Percentiles rank a stretch among this genome's conserved stretches.
These are phyloP conservation scores for Pterostichus madidus DNA, from an alignment of 2,888 invertebrate genomes.

Conservation along the genomic window DNA sequence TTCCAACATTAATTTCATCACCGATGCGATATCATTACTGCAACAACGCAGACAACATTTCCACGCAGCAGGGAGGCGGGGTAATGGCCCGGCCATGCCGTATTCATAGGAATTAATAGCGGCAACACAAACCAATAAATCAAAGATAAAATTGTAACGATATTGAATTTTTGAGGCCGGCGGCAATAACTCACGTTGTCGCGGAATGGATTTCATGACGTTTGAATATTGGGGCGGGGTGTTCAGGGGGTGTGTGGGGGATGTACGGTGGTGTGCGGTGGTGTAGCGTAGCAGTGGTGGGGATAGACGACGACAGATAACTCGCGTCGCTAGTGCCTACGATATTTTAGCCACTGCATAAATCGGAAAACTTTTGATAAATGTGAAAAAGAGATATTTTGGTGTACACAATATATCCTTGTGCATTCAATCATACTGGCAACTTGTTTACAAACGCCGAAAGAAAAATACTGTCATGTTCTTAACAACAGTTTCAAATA, in stretches of 20 bases:
- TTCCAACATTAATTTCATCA: neutral
- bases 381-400: constrained; percentile 65
- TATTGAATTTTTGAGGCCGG: constrained; percentile 65
- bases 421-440: constrained; percentile 60
- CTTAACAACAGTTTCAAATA: constrained; percentile 16
- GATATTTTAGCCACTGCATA: constrained; percentile 64
- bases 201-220: constrained; percentile 66
- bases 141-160: constrained; percentile 67
- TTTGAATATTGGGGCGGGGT: constrained; percentile 59
- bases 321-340: constrained; percentile 53
- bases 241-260: neutral
- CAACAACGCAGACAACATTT: constrained; percentile 28
- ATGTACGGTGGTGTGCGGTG: neutral
- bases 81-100: constrained; percentile 36
- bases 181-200: constrained; percentile 66
- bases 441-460: constrained; percentile 61
- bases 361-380: constrained; percentile 67
- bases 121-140: constrained; percentile 65
- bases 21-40: constrained; percentile 14
- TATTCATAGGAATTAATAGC: constrained; percentile 65
- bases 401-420: constrained; percentile 63
- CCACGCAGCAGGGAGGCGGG: constrained; percentile 31
- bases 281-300: neutral
- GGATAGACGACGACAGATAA: constrained; percentile 58
- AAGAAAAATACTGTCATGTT: constrained; percentile 39